A percentile compares a stretch with the other conserved stretches of the same genome.
These are phyloP conservation scores for Hyaena hyaena DNA, from an alignment of 2,113 vertebrate species.

Conservation along the genomic window DNA sequence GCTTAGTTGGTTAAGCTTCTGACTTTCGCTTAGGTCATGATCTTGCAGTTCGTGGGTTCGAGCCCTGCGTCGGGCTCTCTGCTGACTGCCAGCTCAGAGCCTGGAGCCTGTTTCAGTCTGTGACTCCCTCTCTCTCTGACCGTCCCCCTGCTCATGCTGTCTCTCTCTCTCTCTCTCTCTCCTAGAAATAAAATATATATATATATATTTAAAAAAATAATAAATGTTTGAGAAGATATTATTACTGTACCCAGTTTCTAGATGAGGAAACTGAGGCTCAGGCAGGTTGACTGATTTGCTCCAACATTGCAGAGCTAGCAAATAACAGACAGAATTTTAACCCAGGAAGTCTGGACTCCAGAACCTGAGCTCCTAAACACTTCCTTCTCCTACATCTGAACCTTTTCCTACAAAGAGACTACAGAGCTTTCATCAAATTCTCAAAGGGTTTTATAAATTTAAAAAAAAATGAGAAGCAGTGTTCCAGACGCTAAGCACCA, in stretches of 20 bases:
- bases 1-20: too few species aligned
- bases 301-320: not conserved
- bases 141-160: too few species aligned
- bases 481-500: not conserved
- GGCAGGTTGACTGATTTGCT: not conserved
- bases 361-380: not conserved
- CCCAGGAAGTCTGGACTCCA: not conserved
- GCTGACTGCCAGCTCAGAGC: too few species aligned
- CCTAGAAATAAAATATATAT: too few species aligned
- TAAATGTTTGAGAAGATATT: not conserved
- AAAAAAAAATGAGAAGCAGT: slow-evolving; percentile 7
- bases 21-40: too few species aligned
- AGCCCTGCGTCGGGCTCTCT: too few species aligned
- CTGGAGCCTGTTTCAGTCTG: too few species aligned
- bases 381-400: not conserved
- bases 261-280: not conserved
- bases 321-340: slow-evolving; percentile 34
- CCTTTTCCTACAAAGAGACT: not conserved
- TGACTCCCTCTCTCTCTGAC: too few species aligned
- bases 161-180: too few species aligned
- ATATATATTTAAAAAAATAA: not conserved
- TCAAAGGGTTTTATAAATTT: slow-evolving; percentile 36
- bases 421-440: not conserved
- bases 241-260: slow-evolving; percentile 19
- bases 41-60: too few species aligned